Evolutionary conservation across 1,140 invertebrate genomes (phyloP), one percentile per base, ranked within the genome.

Genomic region (Drosophila murphyi): DNA sequence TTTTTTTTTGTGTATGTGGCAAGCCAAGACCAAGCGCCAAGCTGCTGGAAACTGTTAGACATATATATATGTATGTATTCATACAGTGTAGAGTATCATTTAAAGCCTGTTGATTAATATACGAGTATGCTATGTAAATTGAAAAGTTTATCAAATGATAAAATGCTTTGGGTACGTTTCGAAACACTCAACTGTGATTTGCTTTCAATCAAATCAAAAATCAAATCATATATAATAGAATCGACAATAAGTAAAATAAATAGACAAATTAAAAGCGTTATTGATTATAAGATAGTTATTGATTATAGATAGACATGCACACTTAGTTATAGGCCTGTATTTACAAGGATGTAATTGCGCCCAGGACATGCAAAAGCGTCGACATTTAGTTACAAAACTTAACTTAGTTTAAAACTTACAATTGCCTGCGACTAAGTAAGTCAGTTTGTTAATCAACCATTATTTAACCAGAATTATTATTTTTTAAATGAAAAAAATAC

Each of bases 121-220:
- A 61, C 12, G 45, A 31, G 50, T 70, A 52, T 68, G 39, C 45
- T 81, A 65, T 78, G 48, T 41, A 64, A 20, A 67, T 73, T 37
- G 41, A 69, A 67, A 59, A 67, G 60, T 65, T 72, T 82, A 51
- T 76, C 61, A 76, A 83, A 67, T 57, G 62, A 69, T 69, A 74
- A 74, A 70, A 70, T 74, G 65, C 52, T 70, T 74, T 55, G 50
- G 57, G 35, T 52, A 62, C 37, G 20, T 73, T 77, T 73, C 50
- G 50, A 79, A 80, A 88, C 80, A 89, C 87, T 88, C 80, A 88
- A 87, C 83, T 87, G 83, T 89, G 83, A 88, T 83, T 87, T 87
- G 83, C 85, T 74, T 76, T 79, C 51, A 63, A 63, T 34, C 32
- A 77, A 76, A 41, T 12, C 4, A 70, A 65, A 76, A 68, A 7